Evolutionary conservation across 2,888 invertebrate genomes (phyloP).

Genomic region (Lithodes maja): DNA sequence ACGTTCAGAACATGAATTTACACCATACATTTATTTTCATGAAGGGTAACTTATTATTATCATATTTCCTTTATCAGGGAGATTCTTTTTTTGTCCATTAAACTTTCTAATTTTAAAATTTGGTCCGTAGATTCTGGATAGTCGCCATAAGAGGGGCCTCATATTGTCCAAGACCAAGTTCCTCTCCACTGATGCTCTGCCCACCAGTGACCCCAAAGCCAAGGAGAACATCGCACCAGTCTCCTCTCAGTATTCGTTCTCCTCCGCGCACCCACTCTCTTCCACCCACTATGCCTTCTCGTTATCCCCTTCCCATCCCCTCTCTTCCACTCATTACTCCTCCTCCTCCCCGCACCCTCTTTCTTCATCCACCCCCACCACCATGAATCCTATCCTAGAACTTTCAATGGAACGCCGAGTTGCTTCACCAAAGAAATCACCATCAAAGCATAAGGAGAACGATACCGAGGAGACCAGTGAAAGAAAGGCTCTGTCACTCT

Average conservation of each 20-base stretch:
- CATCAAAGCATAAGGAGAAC: background rate
- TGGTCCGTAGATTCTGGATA: background rate
- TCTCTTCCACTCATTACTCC: background rate
- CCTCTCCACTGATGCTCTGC: constrained; percentile 14
- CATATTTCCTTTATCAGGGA: too few species aligned
- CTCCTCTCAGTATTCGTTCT: too few species aligned
- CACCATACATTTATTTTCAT: too few species aligned
- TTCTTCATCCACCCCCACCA: background rate
- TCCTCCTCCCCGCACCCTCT: background rate
- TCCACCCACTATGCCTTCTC: background rate
- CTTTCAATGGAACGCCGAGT: background rate
- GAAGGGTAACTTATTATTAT: too few species aligned
- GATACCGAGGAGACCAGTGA: background rate
- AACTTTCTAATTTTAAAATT: background rate
- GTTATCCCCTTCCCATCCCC: background rate
- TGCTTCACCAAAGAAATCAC: background rate
- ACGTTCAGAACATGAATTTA: too few species aligned
- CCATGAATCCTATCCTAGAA: background rate
- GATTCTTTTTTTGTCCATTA: too few species aligned
- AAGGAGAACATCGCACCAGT: constrained; percentile 10
- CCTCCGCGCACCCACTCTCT: background rate
- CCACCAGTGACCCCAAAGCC: background rate
- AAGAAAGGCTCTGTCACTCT: background rate
- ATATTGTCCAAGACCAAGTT: background rate
- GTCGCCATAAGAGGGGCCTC: background rate